A percentile compares a stretch with the other conserved stretches of the same genome.
These are phyloP conservation scores for Catharus minimus DNA, from an alignment of 2,113 vertebrate species.

Conservation along the genomic window DNA sequence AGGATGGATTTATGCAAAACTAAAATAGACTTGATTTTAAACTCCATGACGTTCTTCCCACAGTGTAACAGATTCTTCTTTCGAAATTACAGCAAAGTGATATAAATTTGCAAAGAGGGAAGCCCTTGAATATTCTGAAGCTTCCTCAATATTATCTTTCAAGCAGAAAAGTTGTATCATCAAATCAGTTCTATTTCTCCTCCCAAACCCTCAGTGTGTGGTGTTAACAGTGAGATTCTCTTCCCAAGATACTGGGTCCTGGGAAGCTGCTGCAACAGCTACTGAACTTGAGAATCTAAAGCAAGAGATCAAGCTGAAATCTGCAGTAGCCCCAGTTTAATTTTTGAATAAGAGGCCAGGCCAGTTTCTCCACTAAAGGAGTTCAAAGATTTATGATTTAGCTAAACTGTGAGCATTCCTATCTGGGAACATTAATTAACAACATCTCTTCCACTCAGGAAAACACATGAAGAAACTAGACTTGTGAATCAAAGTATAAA, in stretches of 20 bases:
- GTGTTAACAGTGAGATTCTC: background rate
- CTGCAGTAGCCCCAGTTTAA: background rate
- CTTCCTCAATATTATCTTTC: background rate
- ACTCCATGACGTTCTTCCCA: background rate
- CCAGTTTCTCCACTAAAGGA: background rate
- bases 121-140: background rate
- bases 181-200: background rate
- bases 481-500: background rate
- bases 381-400: background rate
- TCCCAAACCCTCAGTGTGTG: background rate
- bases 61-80: background rate
- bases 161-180: background rate
- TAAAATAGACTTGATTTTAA: constrained; percentile 3
- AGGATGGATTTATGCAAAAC: background rate
- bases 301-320: background rate
- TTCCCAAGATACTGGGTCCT: background rate
- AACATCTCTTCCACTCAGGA: background rate
- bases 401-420: background rate
- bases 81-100: background rate
- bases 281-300: background rate
- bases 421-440: constrained; percentile 19
- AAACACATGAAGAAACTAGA: background rate
- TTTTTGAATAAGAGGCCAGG: background rate
- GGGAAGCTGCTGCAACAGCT: background rate
- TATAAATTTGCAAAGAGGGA: background rate